Percentiles rank a stretch among this genome's conserved stretches.
Evolutionary conservation across 2,797 vertebrate species (phyloP).

Genomic region (Emys orbicularis): DNA sequence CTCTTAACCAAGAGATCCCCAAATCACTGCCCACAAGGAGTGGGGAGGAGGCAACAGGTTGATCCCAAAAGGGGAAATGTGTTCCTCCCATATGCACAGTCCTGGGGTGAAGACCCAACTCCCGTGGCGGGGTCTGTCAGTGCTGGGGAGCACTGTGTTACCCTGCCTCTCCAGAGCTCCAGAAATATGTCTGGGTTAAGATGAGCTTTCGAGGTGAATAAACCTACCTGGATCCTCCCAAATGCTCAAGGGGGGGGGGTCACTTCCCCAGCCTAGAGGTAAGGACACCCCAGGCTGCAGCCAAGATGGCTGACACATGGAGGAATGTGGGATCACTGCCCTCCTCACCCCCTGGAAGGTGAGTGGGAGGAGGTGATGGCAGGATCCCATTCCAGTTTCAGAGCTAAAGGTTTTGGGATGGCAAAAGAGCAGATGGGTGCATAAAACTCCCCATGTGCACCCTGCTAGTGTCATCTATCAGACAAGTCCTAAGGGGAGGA

Average conservation of each 20-base stretch:
- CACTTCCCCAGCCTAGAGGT: neutral
- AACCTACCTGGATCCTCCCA: neutral
- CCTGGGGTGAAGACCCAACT: neutral
- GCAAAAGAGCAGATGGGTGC: neutral
- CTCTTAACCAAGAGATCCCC: neutral
- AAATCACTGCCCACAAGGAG: neutral
- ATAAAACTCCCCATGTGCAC: neutral
- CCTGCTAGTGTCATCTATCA: neutral
- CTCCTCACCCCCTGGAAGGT: neutral
- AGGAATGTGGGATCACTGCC: neutral
- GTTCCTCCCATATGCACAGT: neutral
- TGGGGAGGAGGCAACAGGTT: neutral
- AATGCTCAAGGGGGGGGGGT: neutral
- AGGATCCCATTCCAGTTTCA: neutral
- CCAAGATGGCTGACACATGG: neutral
- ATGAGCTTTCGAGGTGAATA: neutral
- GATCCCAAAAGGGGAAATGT: neutral
- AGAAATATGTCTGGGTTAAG: neutral
- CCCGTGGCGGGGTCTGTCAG: neutral
- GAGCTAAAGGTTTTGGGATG: neutral
- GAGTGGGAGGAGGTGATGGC: neutral
- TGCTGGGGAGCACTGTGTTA: neutral
- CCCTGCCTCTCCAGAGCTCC: neutral
- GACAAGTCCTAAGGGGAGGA: neutral
- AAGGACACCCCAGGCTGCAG: neutral